These are phyloP conservation scores for Mugil cephalus DNA, from an alignment of 2,113 vertebrate genomes.

Conservation along the genomic window DNA sequence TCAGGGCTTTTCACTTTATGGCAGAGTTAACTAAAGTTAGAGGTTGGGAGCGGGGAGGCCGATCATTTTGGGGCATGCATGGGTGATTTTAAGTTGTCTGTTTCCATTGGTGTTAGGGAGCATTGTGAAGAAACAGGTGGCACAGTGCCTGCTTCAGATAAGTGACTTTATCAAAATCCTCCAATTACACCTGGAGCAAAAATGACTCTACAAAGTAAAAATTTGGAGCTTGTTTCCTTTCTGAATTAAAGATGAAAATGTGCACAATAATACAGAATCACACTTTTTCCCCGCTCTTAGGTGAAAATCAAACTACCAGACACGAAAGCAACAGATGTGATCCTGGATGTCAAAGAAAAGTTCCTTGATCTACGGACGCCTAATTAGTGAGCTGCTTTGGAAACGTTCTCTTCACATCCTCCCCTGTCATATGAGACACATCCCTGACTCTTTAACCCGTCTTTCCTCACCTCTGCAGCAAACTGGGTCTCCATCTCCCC, in stretches of 20 bases:
- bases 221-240: not conserved
- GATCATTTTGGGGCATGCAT: no score
- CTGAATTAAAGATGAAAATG: not conserved
- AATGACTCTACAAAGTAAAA: not conserved
- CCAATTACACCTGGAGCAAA: not conserved
- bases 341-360: constrained; percentile 89
- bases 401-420: constrained; percentile 30
- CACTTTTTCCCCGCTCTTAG: constrained; percentile 75
- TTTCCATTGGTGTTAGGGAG: no score
- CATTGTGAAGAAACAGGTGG: no score
- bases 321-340: constrained; percentile 88
- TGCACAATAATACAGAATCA: constrained; percentile 10
- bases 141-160: no score
- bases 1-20: no score
- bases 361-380: constrained; percentile 92
- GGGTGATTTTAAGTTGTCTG: no score
- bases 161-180: not conserved
- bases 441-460: constrained; percentile 7
- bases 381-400: constrained; percentile 87
- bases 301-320: constrained; percentile 93
- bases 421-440: not conserved
- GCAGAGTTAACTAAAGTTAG: no score
- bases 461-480: constrained; percentile 81
- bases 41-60: no score
- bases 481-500: constrained; percentile 91